Base-by-base conservation (phyloP, 2,797 vertebrate genomes). In the Dendrocincla fuliginosa region DNA sequence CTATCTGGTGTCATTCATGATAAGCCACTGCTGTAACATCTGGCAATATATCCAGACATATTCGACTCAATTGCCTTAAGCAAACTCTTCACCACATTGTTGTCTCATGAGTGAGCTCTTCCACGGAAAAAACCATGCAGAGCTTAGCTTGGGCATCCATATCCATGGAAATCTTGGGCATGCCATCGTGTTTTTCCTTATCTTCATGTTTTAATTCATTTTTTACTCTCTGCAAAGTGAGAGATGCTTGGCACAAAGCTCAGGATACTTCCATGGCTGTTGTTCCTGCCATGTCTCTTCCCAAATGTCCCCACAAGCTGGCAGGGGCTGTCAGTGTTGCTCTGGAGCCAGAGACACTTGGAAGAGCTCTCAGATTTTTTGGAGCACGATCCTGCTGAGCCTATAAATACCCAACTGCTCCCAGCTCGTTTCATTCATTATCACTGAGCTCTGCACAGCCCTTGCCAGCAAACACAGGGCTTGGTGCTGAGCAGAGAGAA, bases 401-500 rank as follows among this genome's bases (percentile, higher is more conserved):
- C 92, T 93, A 84, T 89, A 95, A 96, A 91, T 95, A 93, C 67
- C 60, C 84, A 85, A 63, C 84, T 67, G 75, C 92, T 92, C 63
- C 79, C 88, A 90, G 60, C 81, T 92, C 27, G 2, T 89, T 94
- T 93, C 92, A 92, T 94, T 96, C 92, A 85, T 92, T 56, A 15
- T 42, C 56, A 60, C 74, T 60, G 77, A 92, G 77, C 88, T 82
- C 3, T 84, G 84, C 33, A 16, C 49, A 82, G 74, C 47, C 55
- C 59, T 75, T 94, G 92, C 88, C 92, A 95, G 88, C 42, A 88
- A 74, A 63, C 2, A 0, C 46, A 70, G 87, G 22, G 37, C 78
- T 93, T 68, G 46, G 60, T 56, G 83, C 84, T 47, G 28, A 59
- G 53, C 84, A 76, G 81, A 74, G 69, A 49, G 92, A 90, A 11